A percentile compares a stretch with the other conserved stretches of the same genome.
Conservation (phyloP, 2,888 invertebrate species). For the Pinctada fucata region DNA sequence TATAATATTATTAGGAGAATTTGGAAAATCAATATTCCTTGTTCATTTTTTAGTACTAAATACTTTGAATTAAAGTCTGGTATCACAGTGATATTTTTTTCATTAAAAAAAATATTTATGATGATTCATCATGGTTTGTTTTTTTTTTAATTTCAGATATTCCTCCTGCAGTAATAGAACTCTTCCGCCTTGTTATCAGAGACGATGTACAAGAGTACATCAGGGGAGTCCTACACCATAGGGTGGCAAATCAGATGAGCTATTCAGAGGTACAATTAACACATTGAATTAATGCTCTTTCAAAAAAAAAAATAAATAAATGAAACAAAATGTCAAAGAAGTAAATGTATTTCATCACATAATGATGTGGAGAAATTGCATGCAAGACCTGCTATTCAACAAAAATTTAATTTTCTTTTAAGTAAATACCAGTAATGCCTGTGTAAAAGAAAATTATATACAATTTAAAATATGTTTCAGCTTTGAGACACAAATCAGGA, state of each 20-base stretch:
- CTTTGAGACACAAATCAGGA: constrained; percentile 3
- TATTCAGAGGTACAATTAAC: too few relatives aligned
- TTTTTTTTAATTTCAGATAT: background rate
- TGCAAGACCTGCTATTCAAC: background rate
- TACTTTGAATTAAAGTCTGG: too few relatives aligned
- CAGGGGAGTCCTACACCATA: background rate
- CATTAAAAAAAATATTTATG: too few relatives aligned
- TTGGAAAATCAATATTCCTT: too few relatives aligned
- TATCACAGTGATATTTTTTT: too few relatives aligned
- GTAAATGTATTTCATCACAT: too few relatives aligned
- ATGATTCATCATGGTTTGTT: too few relatives aligned
- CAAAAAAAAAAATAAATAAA: background rate
- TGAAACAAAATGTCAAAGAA: background rate
- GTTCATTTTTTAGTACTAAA: too few relatives aligned
- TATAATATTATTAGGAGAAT: too few relatives aligned
- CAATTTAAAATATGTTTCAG: constrained; percentile 6
- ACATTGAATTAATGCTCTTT: too few relatives aligned
- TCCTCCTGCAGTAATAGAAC: constrained; percentile 5
- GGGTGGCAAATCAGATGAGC: background rate
- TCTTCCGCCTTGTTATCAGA: constrained; percentile 3
- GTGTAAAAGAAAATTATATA: too few relatives aligned
- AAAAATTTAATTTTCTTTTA: background rate
- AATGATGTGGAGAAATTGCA: constrained; percentile 4
- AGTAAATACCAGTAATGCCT: background rate
- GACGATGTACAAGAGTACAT: constrained; percentile 2